Percentiles rank a stretch among this genome's conserved stretches.
These are phyloP conservation scores for Gallinago solitaria DNA, from an alignment of 2,797 vertebrate genomes.

Conservation along the genomic window DNA sequence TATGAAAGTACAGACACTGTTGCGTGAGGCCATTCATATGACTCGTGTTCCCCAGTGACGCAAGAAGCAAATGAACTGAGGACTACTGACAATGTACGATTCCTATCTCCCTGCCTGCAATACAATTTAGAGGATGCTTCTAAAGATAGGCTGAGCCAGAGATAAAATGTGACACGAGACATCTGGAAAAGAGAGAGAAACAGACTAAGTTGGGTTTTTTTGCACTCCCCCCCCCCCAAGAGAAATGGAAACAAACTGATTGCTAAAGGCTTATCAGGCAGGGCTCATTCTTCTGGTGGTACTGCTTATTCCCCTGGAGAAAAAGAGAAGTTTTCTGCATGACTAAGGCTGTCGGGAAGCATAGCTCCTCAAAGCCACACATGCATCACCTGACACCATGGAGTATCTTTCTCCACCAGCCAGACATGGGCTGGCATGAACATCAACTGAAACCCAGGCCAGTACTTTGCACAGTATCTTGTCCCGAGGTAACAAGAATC, in stretches of 20 bases:
- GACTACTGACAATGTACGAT: background rate
- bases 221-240: background rate
- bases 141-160: background rate
- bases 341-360: background rate
- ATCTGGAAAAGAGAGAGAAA: slow-evolving; percentile 12
- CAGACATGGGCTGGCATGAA: background rate
- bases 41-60: background rate
- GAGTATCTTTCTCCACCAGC: background rate
- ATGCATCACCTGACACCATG: background rate
- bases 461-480: background rate
- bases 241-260: background rate
- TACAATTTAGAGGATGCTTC: background rate
- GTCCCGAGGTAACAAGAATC: background rate
- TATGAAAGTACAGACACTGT: background rate
- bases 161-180: slow-evolving; percentile 23
- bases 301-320: background rate
- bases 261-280: slow-evolving; percentile 7
- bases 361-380: background rate
- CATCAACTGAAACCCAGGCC: background rate
- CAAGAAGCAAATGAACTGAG: slow-evolving; percentile 12
- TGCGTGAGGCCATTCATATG: background rate
- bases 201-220: background rate
- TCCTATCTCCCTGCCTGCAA: background rate
- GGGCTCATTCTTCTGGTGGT: background rate
- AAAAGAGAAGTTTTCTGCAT: background rate